Base-by-base conservation (phyloP, 2,113 vertebrate species). In the Telmatochromis sp. region DNA sequence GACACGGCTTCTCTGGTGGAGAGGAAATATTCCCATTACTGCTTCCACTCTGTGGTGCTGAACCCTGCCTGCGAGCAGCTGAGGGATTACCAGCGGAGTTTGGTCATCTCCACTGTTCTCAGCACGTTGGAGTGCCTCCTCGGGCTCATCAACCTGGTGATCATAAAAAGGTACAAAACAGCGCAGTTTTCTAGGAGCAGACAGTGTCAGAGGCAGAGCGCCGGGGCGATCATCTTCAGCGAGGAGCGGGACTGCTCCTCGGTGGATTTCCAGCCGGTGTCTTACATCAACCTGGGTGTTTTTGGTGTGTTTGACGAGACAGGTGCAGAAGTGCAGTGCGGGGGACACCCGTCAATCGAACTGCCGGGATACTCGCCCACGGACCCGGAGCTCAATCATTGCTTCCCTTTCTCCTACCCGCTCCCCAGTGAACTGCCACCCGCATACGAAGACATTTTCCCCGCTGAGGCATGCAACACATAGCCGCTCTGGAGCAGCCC, bases 1-100 rank as follows among this genome's bases (percentile, higher is more conserved):
- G 98, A 98, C 96, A 97, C 98, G 28, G 98, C 98, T 88, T 97
- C 98, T 54, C 95, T 98, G 81, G 98, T 98, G 96, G 98, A 98
- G 84, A 97, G 97, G 96, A 99, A 99, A 89, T 98, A 98, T 92
- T 97, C 97, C 71, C 98, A 98, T 93, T 97, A 98, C 94, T 99
- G 98, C 94, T 92, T 97, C 92, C 96, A 97, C 73, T 87, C 95
- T 4, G 47, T 91, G 91, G 79, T 90, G 40, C 86, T 89, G 88
- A 95, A 90, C 89, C 95, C 96, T 21, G 95, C 97, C 86, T 98
- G 98, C 95, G 97, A 97, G 86, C 97, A 96, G 94, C 95, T 98
- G 81, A 96, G 97, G 95, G 97, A 97, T 91, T 99, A 98, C 94
- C 98, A 98, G 93, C 95, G 97, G 57, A 97, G 97, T 90, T 97